Percentiles rank a stretch among this genome's conserved stretches.
These are phyloP conservation scores for Aproaerema taeniolella DNA, from an alignment of 2,888 invertebrate genomes.

Conservation along the genomic window DNA sequence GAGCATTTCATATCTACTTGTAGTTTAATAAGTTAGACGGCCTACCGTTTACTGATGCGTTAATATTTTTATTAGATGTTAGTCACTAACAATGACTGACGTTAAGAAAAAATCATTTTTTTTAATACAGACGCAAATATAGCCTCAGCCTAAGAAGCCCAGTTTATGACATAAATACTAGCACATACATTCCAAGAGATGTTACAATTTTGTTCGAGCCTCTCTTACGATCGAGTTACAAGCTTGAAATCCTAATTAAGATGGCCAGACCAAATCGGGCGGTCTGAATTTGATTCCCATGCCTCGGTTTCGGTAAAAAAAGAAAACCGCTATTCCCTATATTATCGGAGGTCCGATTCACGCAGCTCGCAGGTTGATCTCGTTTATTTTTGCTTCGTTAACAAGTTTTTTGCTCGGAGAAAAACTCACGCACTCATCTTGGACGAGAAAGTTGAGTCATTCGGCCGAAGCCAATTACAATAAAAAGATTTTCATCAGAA, in stretches of 20 bases:
- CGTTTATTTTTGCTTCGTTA: slow-evolving; percentile 41
- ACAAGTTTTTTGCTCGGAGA: slow-evolving; percentile 50
- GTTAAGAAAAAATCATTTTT: too few relatives aligned
- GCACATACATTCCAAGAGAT: slow-evolving; percentile 19
- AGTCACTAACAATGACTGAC: too few relatives aligned
- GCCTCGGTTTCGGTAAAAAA: slow-evolving; percentile 6
- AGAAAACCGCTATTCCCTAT: slow-evolving; percentile 11
- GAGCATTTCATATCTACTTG: too few relatives aligned
- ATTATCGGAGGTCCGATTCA: slow-evolving; percentile 5
- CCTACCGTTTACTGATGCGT: too few relatives aligned
- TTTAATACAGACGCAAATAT: too few relatives aligned
- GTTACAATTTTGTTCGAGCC: slow-evolving; percentile 27
- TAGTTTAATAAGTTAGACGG: too few relatives aligned
- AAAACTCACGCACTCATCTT: slow-evolving; percentile 48
- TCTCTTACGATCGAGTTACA: slow-evolving; percentile 28
- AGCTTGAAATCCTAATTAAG: slow-evolving; percentile 35
- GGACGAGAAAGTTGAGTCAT: slow-evolving; percentile 47
- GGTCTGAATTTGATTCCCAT: slow-evolving; percentile 10
- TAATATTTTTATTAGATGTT: too few relatives aligned
- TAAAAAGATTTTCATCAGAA: slow-evolving; percentile 15
- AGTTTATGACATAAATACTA: slow-evolving; percentile 28
- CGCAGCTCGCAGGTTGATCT: slow-evolving; percentile 31
- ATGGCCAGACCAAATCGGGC: slow-evolving; percentile 17
- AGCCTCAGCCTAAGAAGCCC: slow-evolving; percentile 33
- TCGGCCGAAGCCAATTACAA: slow-evolving; percentile 38